These are phyloP conservation scores for Emydocephalus ijimae DNA, from an alignment of 2,113 vertebrate species.

Conservation along the genomic window DNA sequence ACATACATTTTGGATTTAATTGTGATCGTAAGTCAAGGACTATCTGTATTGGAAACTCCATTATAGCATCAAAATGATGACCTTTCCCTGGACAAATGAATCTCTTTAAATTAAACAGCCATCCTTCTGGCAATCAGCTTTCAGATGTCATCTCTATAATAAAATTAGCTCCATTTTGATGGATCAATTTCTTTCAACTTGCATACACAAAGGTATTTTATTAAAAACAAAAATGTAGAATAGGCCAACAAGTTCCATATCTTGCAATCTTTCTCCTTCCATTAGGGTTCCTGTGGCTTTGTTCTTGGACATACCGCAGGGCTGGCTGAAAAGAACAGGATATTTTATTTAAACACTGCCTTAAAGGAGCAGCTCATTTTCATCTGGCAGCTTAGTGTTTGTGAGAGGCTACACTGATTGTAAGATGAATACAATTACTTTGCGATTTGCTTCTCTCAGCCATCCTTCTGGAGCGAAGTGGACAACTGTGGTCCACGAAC, in stretches of 20 bases:
- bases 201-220: slow-evolving; percentile 55
- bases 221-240: slow-evolving; percentile 61
- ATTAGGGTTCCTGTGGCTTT: background rate
- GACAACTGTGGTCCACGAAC: background rate
- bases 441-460: background rate
- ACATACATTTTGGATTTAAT: no score
- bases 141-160: slow-evolving; percentile 55
- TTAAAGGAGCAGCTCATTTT: background rate
- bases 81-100: background rate
- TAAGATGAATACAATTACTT: background rate
- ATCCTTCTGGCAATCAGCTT: slow-evolving; percentile 1
- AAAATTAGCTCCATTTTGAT: slow-evolving; percentile 45
- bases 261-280: slow-evolving; percentile 22
- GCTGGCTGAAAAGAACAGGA: background rate
- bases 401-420: background rate
- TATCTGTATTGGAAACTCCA: background rate
- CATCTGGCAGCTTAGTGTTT: background rate
- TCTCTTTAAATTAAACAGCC: slow-evolving; percentile 43
- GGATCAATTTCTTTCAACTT: slow-evolving; percentile 48
- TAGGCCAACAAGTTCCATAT: slow-evolving; percentile 37
- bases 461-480: background rate
- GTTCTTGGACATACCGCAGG: slow-evolving; percentile 33
- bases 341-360: background rate
- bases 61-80: background rate
- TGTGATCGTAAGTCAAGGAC: no score